phyloP scores from a whole-genome alignment of 2,113 vertebrate species.

The Leucoraja erinaceus region DNA sequence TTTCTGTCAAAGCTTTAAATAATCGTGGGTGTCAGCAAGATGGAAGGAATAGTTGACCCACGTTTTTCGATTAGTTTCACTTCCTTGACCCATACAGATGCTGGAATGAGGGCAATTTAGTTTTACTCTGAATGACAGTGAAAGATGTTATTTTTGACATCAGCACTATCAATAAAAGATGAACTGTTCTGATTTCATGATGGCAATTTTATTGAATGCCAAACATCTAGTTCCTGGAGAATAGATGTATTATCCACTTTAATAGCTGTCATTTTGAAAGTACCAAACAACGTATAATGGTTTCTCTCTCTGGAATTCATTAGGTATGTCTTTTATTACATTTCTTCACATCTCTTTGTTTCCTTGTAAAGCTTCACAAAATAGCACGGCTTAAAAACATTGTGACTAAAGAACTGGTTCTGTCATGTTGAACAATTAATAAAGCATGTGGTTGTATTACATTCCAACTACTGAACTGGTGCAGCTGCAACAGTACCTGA shows the following conservation, averaged over 20 bases:
- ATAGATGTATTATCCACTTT: background rate
- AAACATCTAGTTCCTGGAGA: background rate
- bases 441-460: background rate
- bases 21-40: no score
- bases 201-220: background rate
- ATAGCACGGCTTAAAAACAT: background rate
- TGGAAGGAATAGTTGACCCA: background rate
- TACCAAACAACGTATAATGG: background rate
- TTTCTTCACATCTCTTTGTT: background rate
- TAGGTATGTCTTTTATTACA: background rate
- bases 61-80: background rate
- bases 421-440: background rate
- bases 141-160: no score
- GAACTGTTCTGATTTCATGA: background rate
- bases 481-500: background rate
- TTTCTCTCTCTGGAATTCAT: background rate
- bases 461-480: background rate
- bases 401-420: constrained; percentile 3
- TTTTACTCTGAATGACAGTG: background rate
- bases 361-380: background rate
- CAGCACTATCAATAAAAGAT: background rate
- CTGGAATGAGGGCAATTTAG: background rate
- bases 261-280: background rate
- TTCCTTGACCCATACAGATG: background rate
- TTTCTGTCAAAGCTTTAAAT: background rate